Evolutionary conservation across 1,140 invertebrate species (phyloP).

Genomic region (Antheraea pernyi): DNA sequence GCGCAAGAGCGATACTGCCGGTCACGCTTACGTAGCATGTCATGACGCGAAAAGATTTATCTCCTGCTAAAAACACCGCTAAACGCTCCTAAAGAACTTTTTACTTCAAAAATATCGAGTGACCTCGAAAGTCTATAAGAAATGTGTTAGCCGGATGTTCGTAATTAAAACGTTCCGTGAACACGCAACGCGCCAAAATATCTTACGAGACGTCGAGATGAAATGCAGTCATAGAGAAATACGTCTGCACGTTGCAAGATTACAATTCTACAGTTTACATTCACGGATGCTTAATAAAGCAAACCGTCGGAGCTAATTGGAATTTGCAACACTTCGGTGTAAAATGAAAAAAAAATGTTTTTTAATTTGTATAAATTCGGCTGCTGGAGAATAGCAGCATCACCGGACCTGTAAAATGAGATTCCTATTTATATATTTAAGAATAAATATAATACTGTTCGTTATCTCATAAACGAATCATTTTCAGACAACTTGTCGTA

Average conservation of each 20-base stretch:
- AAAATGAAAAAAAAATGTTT: neutral
- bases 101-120: neutral
- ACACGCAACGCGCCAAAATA: conserved; percentile 4
- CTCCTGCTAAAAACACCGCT: too few species aligned
- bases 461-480: too few species aligned
- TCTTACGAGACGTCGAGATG: neutral
- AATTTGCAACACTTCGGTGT: neutral
- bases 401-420: too few species aligned
- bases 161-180: conserved; percentile 6
- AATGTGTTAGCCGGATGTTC: conserved; percentile 6
- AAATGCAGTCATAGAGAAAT: neutral
- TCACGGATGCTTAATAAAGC: neutral
- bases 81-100: too few species aligned
- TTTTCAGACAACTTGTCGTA: too few species aligned
- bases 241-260: neutral
- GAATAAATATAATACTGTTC: too few species aligned
- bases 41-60: too few species aligned
- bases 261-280: neutral
- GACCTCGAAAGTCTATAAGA: conserved; percentile 4
- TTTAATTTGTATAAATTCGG: neutral
- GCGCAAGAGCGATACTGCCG: too few species aligned
- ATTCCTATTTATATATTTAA: too few species aligned
- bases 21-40: too few species aligned
- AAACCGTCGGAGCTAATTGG: neutral
- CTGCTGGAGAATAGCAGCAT: neutral